phyloP scores from a whole-genome alignment of 2,888 invertebrate species.

The Acrocera orbiculus region DNA sequence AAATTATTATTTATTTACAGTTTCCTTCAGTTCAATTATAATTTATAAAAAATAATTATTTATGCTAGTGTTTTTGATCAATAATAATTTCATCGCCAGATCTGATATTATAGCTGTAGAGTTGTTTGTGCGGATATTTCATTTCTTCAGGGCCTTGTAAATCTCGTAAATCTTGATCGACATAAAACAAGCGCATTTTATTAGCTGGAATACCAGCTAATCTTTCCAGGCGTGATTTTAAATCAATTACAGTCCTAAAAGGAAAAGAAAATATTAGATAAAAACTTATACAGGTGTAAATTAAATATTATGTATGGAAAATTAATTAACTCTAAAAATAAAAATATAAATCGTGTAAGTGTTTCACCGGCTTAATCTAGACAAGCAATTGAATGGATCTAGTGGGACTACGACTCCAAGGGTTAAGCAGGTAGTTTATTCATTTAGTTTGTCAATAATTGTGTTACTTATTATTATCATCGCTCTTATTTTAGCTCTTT shows the following conservation, averaged over 20 bases:
- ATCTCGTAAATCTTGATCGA: constrained; percentile 61
- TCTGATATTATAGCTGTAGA: constrained; percentile 79
- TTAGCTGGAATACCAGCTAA: constrained; percentile 65
- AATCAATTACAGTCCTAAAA: constrained; percentile 58
- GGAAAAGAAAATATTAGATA: constrained; percentile 3
- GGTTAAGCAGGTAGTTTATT: no score
- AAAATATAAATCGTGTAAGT: no score
- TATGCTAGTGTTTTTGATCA: constrained; percentile 64
- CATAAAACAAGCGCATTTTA: constrained; percentile 77
- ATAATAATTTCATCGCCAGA: constrained; percentile 84
- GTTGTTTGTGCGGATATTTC: constrained; percentile 71
- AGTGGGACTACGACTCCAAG: no score
- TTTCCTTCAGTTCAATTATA: no score
- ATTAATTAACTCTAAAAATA: no score
- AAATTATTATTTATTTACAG: no score
- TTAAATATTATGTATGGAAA: not conserved
- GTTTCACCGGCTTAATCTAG: no score
- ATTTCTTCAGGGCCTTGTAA: constrained; percentile 72
- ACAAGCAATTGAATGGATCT: no score
- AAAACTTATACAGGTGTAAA: not conserved
- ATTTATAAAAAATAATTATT: no score
- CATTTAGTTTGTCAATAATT: no score
- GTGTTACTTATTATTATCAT: no score
- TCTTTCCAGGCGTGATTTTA: constrained; percentile 62
- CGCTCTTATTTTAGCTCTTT: no score